Conservation (phyloP, 2,888 invertebrate species). For the Ectobius pallidus region DNA sequence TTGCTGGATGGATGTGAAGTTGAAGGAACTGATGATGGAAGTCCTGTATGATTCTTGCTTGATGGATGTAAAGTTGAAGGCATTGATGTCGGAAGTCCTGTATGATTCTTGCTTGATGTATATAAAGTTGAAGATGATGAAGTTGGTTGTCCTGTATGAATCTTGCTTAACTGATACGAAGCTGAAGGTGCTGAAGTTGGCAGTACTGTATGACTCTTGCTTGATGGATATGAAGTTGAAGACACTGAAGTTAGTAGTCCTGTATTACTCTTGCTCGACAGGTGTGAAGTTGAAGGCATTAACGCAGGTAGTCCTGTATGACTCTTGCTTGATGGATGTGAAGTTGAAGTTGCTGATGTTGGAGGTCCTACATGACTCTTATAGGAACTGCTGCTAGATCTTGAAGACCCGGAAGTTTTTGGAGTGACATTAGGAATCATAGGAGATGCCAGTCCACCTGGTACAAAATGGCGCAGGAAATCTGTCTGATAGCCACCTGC, state of each 20-base stretch:
- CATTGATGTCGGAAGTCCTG: not conserved
- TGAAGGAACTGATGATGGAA: not conserved
- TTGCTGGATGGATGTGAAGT: not conserved
- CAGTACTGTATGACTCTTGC: no score
- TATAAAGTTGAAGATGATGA: not conserved
- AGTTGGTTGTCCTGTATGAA: not conserved
- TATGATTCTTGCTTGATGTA: not conserved
- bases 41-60: no score
- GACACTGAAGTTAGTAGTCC: no score
- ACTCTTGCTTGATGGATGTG: no score
- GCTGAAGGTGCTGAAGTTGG: no score
- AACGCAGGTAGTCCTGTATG: no score
- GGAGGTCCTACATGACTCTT: not conserved
- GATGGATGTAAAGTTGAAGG: not conserved
- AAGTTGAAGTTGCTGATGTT: not conserved
- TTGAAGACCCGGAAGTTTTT: not conserved
- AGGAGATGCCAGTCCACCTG: conserved; percentile 6
- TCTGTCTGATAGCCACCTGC: conserved; percentile 38
- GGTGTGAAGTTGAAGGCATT: no score
- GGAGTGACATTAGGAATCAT: not conserved
- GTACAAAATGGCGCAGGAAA: conserved; percentile 39
- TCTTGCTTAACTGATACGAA: no score
- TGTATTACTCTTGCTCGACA: no score
- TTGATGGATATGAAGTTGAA: no score
- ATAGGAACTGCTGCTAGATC: not conserved